A percentile compares a stretch with the other conserved stretches of the same genome.
Evolutionary conservation across 2,113 vertebrate genomes (phyloP).

Genomic region (Pterocles orientalis): DNA sequence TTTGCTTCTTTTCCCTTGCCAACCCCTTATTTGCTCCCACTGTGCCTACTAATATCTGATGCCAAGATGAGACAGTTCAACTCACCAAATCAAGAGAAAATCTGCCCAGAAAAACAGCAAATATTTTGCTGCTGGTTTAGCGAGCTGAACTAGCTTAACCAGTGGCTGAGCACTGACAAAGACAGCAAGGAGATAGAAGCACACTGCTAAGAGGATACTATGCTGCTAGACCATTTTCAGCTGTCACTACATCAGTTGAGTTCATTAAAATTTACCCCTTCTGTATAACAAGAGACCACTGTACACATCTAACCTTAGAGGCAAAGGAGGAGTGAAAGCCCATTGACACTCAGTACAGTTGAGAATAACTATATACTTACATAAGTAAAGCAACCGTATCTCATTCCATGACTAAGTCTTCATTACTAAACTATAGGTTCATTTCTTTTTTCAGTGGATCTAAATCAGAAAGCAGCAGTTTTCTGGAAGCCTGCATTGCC

Average conservation of each 20-base stretch:
- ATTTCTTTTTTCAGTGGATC: background rate
- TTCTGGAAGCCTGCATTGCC: background rate
- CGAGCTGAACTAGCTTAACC: background rate
- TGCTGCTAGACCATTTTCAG: background rate
- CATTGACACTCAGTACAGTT: background rate
- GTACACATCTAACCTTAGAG: background rate
- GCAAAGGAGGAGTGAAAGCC: background rate
- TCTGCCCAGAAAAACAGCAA: background rate
- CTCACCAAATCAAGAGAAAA: background rate
- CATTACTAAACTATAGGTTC: background rate
- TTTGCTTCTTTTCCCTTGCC: background rate
- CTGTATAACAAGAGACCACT: background rate
- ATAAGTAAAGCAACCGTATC: background rate
- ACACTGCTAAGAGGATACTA: background rate
- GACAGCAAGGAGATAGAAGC: background rate
- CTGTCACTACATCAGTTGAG: background rate
- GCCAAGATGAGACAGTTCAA: background rate
- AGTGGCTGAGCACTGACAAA: background rate
- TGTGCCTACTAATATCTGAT: background rate
- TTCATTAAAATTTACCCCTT: background rate
- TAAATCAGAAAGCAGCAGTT: background rate
- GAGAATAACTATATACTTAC: background rate
- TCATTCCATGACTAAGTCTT: background rate
- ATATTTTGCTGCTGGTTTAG: background rate
- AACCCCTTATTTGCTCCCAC: background rate